Percentiles rank a stretch among this genome's conserved stretches.
Evolutionary conservation across 1,140 invertebrate species (phyloP).

Genomic region (Cardiocondyla obscurior): DNA sequence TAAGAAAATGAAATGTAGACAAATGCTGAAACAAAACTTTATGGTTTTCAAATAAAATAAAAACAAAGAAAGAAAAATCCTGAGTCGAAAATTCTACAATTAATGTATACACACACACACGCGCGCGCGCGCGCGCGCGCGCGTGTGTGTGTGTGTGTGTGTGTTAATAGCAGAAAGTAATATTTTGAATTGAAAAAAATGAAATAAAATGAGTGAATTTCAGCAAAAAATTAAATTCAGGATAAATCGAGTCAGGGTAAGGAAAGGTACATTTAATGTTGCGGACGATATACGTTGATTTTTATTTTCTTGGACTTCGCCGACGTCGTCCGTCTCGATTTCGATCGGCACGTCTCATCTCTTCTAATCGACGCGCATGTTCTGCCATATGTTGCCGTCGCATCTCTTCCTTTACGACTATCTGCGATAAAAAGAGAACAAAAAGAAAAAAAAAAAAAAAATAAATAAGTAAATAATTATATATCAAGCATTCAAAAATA

Average conservation of each 20-base stretch:
- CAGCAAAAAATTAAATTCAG: slow-evolving; percentile 55
- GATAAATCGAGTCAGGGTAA: slow-evolving; percentile 44
- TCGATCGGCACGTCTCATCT: slow-evolving; percentile 86
- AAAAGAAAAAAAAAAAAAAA: not conserved
- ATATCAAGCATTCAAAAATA: not conserved
- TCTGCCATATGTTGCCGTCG: slow-evolving; percentile 93
- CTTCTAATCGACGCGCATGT: slow-evolving; percentile 90
- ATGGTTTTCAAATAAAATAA: not conserved
- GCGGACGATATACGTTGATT: slow-evolving; percentile 41
- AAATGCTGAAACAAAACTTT: not conserved
- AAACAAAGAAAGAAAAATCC: too few relatives aligned
- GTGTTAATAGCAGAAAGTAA: not conserved
- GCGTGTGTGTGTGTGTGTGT: too few relatives aligned
- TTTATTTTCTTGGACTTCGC: slow-evolving; percentile 83
- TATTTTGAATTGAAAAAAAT: not conserved
- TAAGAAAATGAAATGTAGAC: not conserved
- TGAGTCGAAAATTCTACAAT: too few relatives aligned
- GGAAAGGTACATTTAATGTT: slow-evolving; percentile 59
- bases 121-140: too few relatives aligned
- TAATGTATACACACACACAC: too few relatives aligned
- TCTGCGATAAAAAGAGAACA: slow-evolving; percentile 87
- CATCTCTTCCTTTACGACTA: slow-evolving; percentile 94
- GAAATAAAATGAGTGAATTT: not conserved
- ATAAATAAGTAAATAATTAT: too few relatives aligned
- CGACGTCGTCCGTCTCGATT: slow-evolving; percentile 79